Evolutionary conservation across 2,113 vertebrate genomes (phyloP).

Genomic region (Bambusicola thoracicus): DNA sequence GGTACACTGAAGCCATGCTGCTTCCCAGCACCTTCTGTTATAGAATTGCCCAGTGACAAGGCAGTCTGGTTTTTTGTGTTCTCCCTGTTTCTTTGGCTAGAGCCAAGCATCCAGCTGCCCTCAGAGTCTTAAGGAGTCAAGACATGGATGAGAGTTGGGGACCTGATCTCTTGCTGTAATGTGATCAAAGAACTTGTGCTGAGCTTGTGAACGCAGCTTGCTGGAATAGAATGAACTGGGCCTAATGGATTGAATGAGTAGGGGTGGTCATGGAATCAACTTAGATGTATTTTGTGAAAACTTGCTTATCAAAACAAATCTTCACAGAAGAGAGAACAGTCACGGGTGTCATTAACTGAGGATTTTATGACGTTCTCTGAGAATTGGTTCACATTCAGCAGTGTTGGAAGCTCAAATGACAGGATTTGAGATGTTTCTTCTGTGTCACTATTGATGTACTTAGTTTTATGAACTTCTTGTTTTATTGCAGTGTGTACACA

Average conservation of each 20-base stretch:
- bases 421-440: not conserved
- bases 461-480: not conserved
- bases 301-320: not conserved
- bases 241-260: not conserved
- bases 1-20: not conserved
- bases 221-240: not conserved
- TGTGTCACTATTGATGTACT: too few species aligned
- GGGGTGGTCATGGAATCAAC: not conserved
- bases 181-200: not conserved
- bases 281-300: not conserved
- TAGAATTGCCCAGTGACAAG: not conserved
- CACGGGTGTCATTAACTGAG: not conserved
- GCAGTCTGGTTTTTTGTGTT: too few species aligned
- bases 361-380: not conserved
- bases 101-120: not conserved
- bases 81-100: not conserved
- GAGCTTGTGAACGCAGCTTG: not conserved
- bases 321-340: not conserved
- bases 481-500: not conserved
- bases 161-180: not conserved
- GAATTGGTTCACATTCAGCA: not conserved
- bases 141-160: not conserved
- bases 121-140: not conserved
- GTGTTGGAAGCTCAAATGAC: not conserved
- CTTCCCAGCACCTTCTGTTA: not conserved